A percentile compares a stretch with the other conserved stretches of the same genome.
These are phyloP conservation scores for Spinus olivaceus DNA, from an alignment of 2,797 vertebrate genomes.

Conservation along the genomic window DNA sequence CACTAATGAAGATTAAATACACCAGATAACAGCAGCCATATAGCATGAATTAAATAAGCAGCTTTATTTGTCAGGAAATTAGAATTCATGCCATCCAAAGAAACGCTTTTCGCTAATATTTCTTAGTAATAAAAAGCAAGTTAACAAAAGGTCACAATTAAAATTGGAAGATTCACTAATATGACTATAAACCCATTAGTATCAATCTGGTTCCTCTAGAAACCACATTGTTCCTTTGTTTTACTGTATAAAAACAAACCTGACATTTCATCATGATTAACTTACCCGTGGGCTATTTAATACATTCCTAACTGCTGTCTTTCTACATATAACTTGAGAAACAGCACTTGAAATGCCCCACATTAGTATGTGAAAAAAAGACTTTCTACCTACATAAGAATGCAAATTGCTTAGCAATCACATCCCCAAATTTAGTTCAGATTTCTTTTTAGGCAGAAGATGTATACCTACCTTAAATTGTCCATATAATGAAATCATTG, in stretches of 20 bases:
- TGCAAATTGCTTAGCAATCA: neutral
- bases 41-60: neutral
- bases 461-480: slow-evolving; percentile 90
- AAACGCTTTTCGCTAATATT: neutral
- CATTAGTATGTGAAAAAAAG: neutral
- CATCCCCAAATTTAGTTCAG: neutral
- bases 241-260: neutral
- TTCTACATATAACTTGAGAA: neutral
- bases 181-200: neutral
- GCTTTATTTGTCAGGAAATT: slow-evolving; percentile 8
- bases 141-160: slow-evolving; percentile 4
- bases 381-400: neutral
- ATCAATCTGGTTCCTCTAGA: slow-evolving; percentile 12
- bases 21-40: neutral
- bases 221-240: slow-evolving; percentile 19
- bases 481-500: slow-evolving; percentile 98
- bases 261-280: slow-evolving; percentile 30
- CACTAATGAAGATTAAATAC: neutral
- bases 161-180: neutral
- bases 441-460: neutral
- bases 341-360: neutral
- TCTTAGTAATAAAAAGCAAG: neutral
- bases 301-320: neutral
- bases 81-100: neutral
- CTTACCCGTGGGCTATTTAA: neutral